phyloP scores from a whole-genome alignment of 2,797 vertebrate species.

The Lepilemur septentrionalis region DNA sequence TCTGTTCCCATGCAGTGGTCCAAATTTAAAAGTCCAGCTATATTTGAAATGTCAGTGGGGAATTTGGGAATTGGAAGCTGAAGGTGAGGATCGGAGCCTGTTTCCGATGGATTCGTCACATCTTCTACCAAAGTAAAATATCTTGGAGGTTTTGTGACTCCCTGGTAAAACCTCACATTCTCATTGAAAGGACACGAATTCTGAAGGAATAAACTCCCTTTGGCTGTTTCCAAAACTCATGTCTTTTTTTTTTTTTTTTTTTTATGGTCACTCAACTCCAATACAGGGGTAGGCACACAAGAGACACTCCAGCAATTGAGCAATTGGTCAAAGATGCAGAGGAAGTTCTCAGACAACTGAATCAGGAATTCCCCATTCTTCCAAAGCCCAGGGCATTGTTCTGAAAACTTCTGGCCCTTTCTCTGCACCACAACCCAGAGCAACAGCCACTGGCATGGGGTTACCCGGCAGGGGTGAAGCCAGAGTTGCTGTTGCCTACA shows the following conservation, averaged over 20 bases:
- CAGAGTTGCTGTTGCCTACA: background rate
- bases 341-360: background rate
- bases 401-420: background rate
- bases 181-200: background rate
- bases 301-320: background rate
- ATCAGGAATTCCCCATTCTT: background rate
- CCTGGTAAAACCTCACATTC: background rate
- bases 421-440: background rate
- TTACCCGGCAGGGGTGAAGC: too few species aligned
- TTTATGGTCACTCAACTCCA: background rate
- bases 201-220: background rate
- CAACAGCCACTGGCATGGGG: background rate
- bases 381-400: too few species aligned
- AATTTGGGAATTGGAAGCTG: background rate
- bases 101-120: background rate
- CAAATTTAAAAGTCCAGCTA: background rate
- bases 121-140: background rate
- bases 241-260: background rate
- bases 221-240: background rate
- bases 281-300: background rate
- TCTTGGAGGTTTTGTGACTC: background rate
- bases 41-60: background rate
- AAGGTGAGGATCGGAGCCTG: background rate
- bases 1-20: background rate
- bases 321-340: background rate